Evolutionary conservation across 2,888 invertebrate genomes (phyloP), one percentile per base, ranked within the genome.

Genomic region (Drosophila quinaria): DNA sequence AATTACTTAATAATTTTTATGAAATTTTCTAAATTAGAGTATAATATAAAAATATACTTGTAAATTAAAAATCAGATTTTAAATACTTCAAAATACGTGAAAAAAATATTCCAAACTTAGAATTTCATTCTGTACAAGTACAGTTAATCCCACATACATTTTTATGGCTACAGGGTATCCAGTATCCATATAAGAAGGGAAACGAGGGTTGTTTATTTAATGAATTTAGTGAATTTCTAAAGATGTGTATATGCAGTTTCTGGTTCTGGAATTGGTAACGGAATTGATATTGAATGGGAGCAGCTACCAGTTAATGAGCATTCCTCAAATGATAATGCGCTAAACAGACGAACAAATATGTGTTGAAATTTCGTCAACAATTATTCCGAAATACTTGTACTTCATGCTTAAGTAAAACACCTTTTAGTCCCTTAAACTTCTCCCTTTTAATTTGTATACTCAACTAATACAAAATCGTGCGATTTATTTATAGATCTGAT

Each of bases 191-290:
- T 1, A 33, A 3, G 17, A 15, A 11, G 13, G 2, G 10, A 5
- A 13, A 11, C 25, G 15, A 29, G 35, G 22, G 17, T 68, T 68
- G 51, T 72, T 72, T 74, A 74, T 31, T 55, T 39, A 10, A 46
- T 52, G 46, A 49, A 49, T 31, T 25, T 25, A 31, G 17, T 29
- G 29, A 72, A 65, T 33, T 56, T n/a, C 11, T 41, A 11, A 54
- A 25, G 19, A 37, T 51, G n/a, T 31, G 22, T 25, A 22, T 35
- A 33, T 50, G 50, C 50, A 33, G 33, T 56, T 9, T 42, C 22
- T 42, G 44, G 33, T 44, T 15, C n/a, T 51, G 31, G 13, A 49
- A 15, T 22, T 25, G 65, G 54, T 37, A 19, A 22, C 19, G 49
- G 42, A 37, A 56, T 46, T 51, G 51, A 13, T 33, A 33, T 50